Conservation (phyloP, 2,888 invertebrate species). For the Nipponacmea schrenckii region DNA sequence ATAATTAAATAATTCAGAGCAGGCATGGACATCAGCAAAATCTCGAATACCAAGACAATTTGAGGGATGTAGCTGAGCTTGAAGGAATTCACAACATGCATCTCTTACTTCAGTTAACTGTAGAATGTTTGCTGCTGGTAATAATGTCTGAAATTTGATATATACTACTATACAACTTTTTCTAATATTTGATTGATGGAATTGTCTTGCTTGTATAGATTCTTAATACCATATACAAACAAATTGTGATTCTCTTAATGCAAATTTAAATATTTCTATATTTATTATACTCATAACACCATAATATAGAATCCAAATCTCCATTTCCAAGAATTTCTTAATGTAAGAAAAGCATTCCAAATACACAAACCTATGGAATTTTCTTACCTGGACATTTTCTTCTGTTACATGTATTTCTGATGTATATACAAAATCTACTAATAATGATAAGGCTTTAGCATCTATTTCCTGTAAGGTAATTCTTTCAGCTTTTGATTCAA, state of each 20-base stretch:
- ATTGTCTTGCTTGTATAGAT: too few relatives aligned
- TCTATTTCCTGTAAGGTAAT: constrained; percentile 91
- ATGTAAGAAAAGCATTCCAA: too few relatives aligned
- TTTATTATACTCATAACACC: too few relatives aligned
- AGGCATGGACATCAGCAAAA: constrained; percentile 94
- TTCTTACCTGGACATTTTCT: constrained; percentile 85
- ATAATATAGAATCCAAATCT: too few relatives aligned
- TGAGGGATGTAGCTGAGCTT: constrained; percentile 89
- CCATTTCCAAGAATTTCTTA: too few relatives aligned
- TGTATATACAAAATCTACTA: constrained; percentile 91
- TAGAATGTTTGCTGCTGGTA: constrained; percentile 88
- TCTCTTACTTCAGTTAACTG: constrained; percentile 86
- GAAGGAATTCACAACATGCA: constrained; percentile 92
- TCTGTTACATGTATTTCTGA: constrained; percentile 88
- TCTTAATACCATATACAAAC: too few relatives aligned
- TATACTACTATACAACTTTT: too few relatives aligned
- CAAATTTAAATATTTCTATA: too few relatives aligned
- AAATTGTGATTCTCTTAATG: too few relatives aligned
- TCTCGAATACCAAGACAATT: constrained; percentile 95
- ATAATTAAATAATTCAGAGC: constrained; percentile 82
- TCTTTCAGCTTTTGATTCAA: constrained; percentile 85
- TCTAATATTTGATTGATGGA: too few relatives aligned
- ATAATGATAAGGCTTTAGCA: constrained; percentile 82
- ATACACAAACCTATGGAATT: too few relatives aligned
- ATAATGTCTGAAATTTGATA: constrained; percentile 73